phyloP scores from a whole-genome alignment of 2,797 vertebrate genomes.

The Masticophis lateralis region DNA sequence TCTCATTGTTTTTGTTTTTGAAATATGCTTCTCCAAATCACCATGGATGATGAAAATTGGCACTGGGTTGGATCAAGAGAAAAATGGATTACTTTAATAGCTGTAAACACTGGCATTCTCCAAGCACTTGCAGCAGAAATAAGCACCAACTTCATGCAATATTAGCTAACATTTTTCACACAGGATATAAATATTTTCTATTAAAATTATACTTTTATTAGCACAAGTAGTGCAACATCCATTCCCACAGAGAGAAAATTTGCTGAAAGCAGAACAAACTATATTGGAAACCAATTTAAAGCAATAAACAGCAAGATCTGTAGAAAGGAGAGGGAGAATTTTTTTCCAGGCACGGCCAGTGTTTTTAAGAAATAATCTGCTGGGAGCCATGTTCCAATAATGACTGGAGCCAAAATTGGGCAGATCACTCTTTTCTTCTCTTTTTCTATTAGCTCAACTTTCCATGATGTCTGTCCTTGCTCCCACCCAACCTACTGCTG shows the following conservation, averaged over 20 bases:
- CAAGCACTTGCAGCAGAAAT: background rate
- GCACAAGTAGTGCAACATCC: too few relatives aligned
- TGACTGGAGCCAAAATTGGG: background rate
- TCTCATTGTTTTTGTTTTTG: background rate
- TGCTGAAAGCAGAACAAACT: background rate
- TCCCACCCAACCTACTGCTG: background rate
- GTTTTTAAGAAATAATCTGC: background rate
- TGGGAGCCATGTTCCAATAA: background rate
- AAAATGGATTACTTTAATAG: background rate
- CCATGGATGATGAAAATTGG: background rate
- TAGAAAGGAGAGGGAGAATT: background rate
- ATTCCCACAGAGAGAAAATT: background rate
- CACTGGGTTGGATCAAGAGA: background rate
- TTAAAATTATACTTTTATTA: background rate
- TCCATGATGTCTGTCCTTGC: background rate
- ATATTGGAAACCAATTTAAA: background rate
- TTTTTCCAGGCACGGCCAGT: background rate
- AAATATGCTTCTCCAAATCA: background rate
- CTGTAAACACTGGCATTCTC: background rate
- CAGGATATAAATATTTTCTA: background rate
- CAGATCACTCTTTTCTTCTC: background rate
- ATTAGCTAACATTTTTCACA: background rate
- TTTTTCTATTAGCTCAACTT: background rate
- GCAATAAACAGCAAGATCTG: background rate
- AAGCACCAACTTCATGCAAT: background rate